These are phyloP conservation scores for Galemys pyrenaicus DNA, from an alignment of 2,113 vertebrate genomes.

Conservation along the genomic window DNA sequence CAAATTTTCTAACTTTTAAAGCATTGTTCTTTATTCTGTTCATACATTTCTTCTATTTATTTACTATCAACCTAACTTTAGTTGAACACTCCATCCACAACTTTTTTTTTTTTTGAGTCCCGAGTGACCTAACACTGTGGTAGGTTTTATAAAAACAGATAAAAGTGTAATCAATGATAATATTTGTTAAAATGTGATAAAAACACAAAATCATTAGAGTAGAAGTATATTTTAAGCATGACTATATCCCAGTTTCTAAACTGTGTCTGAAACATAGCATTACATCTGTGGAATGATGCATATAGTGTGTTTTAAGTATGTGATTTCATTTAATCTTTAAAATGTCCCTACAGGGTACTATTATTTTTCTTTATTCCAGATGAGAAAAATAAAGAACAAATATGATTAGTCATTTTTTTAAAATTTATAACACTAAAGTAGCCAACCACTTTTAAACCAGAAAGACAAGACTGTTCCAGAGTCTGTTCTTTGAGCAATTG, in stretches of 20 bases:
- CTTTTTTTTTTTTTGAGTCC: background rate
- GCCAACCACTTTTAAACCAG: background rate
- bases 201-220: background rate
- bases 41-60: background rate
- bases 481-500: background rate
- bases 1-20: no score
- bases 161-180: background rate
- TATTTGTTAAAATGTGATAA: background rate
- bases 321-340: background rate
- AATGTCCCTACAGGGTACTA: background rate
- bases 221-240: background rate
- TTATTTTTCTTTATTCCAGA: background rate
- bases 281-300: background rate
- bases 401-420: background rate
- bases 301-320: rapidly evolving
- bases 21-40: background rate
- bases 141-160: background rate
- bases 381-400: background rate
- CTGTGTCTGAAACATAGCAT: background rate
- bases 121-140: background rate
- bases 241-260: background rate
- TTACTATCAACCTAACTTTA: background rate
- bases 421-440: background rate
- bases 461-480: background rate
- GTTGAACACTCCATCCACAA: background rate